phyloP scores from a whole-genome alignment of 2,888 invertebrate species.

The Drosophila algonquin region DNA sequence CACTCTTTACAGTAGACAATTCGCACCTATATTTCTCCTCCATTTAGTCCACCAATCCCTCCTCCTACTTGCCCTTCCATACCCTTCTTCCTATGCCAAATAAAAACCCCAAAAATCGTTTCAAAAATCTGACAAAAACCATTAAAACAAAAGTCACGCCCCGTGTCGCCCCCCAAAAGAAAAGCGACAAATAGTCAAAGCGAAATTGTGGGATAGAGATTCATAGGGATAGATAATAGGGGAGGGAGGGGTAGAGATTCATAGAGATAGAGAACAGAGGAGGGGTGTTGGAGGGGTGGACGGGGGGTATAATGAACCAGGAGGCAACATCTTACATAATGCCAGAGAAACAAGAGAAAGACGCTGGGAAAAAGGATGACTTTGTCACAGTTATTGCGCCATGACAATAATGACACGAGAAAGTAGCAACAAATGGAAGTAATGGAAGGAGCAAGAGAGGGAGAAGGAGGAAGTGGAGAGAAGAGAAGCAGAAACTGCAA shows the following conservation, averaged over 20 bases:
- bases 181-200: slow-evolving; percentile 16
- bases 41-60: not conserved
- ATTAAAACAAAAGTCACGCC: slow-evolving; percentile 66
- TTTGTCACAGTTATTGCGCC: slow-evolving; percentile 73
- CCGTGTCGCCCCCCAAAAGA: slow-evolving; percentile 3
- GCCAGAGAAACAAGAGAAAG: not conserved
- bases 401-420: slow-evolving; percentile 68
- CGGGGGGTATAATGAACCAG: not conserved
- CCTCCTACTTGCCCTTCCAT: not conserved
- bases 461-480: not conserved
- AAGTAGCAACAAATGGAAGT: slow-evolving; percentile 44
- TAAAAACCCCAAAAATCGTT: not conserved
- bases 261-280: not conserved
- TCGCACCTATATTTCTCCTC: rapidly evolving
- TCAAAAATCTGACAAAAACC: slow-evolving; percentile 45
- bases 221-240: not conserved
- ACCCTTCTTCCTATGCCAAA: not conserved
- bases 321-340: not conserved
- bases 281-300: no score
- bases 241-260: not conserved
- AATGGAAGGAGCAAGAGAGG: not conserved
- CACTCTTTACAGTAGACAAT: not conserved
- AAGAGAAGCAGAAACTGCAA: not conserved
- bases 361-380: slow-evolving; percentile 51
- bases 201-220: slow-evolving; percentile 4